Conservation (phyloP, 2,797 vertebrate genomes). For the Lepilemur ruficaudatus region DNA sequence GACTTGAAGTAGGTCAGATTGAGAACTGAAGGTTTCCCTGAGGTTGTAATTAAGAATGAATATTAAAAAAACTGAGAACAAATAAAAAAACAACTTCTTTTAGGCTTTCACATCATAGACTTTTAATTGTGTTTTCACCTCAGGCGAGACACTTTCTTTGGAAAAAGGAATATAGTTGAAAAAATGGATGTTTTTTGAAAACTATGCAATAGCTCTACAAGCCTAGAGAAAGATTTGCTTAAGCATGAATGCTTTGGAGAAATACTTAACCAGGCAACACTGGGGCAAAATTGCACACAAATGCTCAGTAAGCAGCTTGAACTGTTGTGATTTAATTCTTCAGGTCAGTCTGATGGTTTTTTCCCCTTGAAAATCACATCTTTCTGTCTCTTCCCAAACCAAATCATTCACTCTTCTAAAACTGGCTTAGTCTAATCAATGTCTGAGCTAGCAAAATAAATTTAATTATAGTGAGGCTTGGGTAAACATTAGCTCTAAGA, state of each 20-base stretch:
- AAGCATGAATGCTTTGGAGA: not conserved
- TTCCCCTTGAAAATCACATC: slow-evolving; percentile 8
- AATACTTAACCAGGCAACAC: not conserved
- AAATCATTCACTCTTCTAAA: slow-evolving; percentile 53
- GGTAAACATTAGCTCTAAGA: slow-evolving; percentile 54
- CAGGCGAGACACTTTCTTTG: slow-evolving; percentile 25
- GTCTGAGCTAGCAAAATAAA: slow-evolving; percentile 51
- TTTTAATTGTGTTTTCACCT: slow-evolving; percentile 34
- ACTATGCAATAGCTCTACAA: not conserved
- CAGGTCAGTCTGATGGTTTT: not conserved
- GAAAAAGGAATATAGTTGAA: not conserved
- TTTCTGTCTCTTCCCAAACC: slow-evolving; percentile 46
- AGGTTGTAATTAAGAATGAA: slow-evolving; percentile 64
- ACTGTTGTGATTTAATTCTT: not conserved
- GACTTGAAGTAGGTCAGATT: slow-evolving; percentile 64
- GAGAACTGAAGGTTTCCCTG: slow-evolving; percentile 56
- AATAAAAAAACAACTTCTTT: slow-evolving; percentile 57
- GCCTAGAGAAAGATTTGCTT: not conserved
- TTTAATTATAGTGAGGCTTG: slow-evolving; percentile 63
- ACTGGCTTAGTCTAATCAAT: slow-evolving; percentile 63
- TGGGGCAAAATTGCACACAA: not conserved
- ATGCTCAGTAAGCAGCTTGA: not conserved
- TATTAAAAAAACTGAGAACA: slow-evolving; percentile 47
- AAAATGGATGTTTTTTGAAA: not conserved
- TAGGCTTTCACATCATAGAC: slow-evolving; percentile 8